These are phyloP conservation scores for Dipus sagitta DNA, from an alignment of 2,797 vertebrate species.

Conservation along the genomic window DNA sequence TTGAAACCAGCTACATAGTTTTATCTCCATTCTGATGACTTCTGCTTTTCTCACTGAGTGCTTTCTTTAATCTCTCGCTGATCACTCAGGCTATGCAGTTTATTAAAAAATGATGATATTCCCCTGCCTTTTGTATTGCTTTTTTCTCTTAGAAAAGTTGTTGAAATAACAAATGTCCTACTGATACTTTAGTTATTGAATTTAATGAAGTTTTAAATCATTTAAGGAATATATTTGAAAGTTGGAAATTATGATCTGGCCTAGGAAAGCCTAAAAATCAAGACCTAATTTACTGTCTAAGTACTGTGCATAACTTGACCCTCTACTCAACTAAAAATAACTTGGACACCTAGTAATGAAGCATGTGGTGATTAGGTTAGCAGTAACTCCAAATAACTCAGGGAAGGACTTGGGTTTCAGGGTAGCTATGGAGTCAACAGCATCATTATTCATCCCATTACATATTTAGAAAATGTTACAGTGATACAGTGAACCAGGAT, in stretches of 20 bases:
- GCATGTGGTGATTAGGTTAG: neutral
- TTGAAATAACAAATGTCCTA: slow-evolving; percentile 44
- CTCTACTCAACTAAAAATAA: slow-evolving; percentile 43
- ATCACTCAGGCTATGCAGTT: neutral
- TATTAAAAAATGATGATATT: slow-evolving; percentile 10
- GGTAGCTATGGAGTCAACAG: neutral
- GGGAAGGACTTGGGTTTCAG: neutral
- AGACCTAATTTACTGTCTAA: neutral
- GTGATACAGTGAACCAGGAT: slow-evolving; percentile 44
- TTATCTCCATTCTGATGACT: neutral
- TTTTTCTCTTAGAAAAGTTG: neutral
- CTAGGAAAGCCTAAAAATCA: slow-evolving; percentile 47
- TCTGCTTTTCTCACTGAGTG: neutral
- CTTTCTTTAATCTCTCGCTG: slow-evolving; percentile 8
- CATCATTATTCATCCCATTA: neutral
- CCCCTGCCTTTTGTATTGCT: slow-evolving; percentile 5
- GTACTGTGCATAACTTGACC: neutral
- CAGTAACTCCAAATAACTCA: neutral
- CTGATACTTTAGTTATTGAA: slow-evolving; percentile 51
- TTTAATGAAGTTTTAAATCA: slow-evolving; percentile 51
- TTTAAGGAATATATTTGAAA: slow-evolving; percentile 53
- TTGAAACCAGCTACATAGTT: neutral
- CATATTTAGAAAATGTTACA: slow-evolving; percentile 45
- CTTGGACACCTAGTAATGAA: neutral
- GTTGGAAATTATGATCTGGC: slow-evolving; percentile 41